These are phyloP conservation scores for Leucopsar rothschildi DNA, from an alignment of 2,113 vertebrate species.

Conservation along the genomic window DNA sequence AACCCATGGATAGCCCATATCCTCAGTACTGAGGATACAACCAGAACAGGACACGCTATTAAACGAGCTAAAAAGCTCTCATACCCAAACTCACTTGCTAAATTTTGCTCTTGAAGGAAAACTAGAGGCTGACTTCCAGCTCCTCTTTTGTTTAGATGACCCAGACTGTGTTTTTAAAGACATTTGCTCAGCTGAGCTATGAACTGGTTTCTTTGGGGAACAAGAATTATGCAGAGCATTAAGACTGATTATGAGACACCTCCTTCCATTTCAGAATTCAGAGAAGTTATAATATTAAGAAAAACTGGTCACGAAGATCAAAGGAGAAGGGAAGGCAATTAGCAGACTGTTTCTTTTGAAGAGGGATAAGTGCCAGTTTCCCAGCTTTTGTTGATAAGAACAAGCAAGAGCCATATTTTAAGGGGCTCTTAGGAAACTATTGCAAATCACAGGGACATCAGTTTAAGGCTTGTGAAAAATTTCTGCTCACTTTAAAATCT, in stretches of 20 bases:
- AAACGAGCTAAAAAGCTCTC: background rate
- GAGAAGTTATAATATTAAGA: background rate
- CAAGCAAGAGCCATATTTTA: background rate
- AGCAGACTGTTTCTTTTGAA: background rate
- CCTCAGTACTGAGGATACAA: background rate
- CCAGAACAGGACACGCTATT: background rate
- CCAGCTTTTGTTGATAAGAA: conserved; percentile 1
- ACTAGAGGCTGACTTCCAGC: background rate
- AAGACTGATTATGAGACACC: background rate
- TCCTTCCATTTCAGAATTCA: background rate
- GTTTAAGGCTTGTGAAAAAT: background rate
- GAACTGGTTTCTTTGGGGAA: background rate
- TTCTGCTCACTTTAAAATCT: background rate
- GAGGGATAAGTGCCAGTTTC: background rate
- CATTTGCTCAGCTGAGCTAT: background rate
- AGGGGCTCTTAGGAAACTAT: background rate
- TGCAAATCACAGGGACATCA: background rate
- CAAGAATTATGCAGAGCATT: background rate
- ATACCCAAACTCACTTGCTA: background rate
- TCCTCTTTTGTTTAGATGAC: background rate
- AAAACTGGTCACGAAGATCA: background rate
- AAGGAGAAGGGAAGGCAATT: conserved; percentile 38
- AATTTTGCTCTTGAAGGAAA: background rate
- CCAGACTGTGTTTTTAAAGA: background rate
- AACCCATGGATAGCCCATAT: background rate